Conservation (phyloP, 2,113 vertebrate species). For the Mionectes macconnelli region DNA sequence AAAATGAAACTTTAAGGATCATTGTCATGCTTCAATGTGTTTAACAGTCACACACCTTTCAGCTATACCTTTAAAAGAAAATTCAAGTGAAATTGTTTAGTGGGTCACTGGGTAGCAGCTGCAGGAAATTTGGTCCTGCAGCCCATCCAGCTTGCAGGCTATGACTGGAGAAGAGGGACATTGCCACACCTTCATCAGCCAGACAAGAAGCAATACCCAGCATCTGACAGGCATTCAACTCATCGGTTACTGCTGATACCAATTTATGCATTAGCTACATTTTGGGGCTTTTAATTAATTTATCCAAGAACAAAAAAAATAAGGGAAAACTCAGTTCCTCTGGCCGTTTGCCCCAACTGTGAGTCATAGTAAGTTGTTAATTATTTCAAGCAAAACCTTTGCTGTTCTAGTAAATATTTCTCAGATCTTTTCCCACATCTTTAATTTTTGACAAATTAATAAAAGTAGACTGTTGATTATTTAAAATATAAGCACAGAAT, state of each 20-base stretch:
- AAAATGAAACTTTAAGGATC: not conserved
- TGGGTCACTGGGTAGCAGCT: not conserved
- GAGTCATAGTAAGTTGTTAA: not conserved
- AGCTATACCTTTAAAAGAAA: not conserved
- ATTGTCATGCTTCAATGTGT: not conserved
- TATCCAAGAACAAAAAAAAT: not conserved
- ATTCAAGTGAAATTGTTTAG: not conserved
- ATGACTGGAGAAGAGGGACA: not conserved
- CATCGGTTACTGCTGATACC: accelerated
- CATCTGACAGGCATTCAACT: not conserved
- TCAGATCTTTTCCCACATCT: not conserved
- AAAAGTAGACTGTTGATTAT: not conserved
- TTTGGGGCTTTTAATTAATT: not conserved
- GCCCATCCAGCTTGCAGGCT: not conserved
- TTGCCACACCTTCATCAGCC: not conserved
- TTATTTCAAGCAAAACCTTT: not conserved
- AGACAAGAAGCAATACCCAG: not conserved
- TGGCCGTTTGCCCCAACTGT: not conserved
- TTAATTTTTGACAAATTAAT: slow-evolving; percentile 6
- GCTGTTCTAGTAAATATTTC: not conserved
- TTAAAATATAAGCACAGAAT: not conserved
- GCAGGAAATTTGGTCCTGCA: not conserved
- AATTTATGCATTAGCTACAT: not conserved
- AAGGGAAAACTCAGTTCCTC: not conserved
- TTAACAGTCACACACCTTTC: not conserved